These are phyloP conservation scores for Coluber constrictor DNA, from an alignment of 2,797 vertebrate genomes.

Conservation along the genomic window DNA sequence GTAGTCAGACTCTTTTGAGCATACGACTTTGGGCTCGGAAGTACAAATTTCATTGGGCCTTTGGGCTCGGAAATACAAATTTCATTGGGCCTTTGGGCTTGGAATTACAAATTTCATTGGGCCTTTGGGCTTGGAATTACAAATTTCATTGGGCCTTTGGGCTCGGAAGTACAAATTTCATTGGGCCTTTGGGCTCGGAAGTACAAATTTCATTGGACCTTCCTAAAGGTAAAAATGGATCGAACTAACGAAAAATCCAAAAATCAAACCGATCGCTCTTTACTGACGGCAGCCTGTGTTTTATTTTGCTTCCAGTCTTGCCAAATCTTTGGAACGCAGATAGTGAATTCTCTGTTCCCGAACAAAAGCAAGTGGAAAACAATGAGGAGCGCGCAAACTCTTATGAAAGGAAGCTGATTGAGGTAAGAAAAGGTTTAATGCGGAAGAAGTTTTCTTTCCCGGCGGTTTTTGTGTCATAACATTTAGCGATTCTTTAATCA, in stretches of 20 bases:
- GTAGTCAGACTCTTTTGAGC: no score
- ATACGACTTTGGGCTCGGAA: neutral
- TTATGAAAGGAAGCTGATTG: conserved; percentile 95
- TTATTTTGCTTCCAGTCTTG: conserved; percentile 70
- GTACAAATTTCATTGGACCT: no score
- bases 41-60: no score
- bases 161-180: neutral
- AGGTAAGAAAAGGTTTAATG: conserved; percentile 76
- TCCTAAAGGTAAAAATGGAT: neutral
- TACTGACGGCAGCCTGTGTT: conserved; percentile 42
- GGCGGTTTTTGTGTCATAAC: neutral
- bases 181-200: neutral
- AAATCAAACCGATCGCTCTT: conserved; percentile 3
- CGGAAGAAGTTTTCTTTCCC: neutral
- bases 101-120: no score
- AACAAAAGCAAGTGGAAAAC: conserved; percentile 84
- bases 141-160: no score
- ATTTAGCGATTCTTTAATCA: neutral
- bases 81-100: neutral
- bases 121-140: neutral
- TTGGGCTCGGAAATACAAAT: neutral
- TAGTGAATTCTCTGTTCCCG: conserved; percentile 74
- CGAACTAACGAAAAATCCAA: neutral
- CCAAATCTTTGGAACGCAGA: conserved; percentile 80
- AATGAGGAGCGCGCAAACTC: conserved; percentile 88